A percentile compares a stretch with the other conserved stretches of the same genome.
These are phyloP conservation scores for Buphagus erythrorhynchus DNA, from an alignment of 2,797 vertebrate genomes.

Conservation along the genomic window DNA sequence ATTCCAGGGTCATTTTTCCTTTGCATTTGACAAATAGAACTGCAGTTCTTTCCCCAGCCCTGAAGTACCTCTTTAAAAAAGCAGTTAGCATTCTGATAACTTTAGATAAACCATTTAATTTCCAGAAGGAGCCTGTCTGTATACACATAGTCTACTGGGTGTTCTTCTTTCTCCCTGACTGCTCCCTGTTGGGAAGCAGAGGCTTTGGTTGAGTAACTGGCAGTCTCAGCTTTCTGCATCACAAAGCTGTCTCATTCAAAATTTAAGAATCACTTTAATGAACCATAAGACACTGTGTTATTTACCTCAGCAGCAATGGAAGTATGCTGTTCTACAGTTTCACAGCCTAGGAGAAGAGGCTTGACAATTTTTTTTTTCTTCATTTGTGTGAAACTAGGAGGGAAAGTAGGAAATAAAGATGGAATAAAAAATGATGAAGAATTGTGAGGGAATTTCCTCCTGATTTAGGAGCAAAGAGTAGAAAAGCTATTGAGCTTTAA, in stretches of 20 bases:
- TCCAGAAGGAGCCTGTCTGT: slow-evolving; percentile 10
- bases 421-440: not conserved
- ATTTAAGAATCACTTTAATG: not conserved
- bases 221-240: not conserved
- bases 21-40: not conserved
- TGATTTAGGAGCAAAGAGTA: not conserved
- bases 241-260: not conserved
- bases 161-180: not conserved
- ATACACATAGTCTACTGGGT: not conserved
- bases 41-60: not conserved
- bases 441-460: not conserved
- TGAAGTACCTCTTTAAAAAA: not conserved
- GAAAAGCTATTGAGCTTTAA: not conserved
- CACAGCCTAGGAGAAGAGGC: not conserved
- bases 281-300: not conserved
- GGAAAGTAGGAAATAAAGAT: not conserved
- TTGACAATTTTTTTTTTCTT: not conserved
- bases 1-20: not conserved
- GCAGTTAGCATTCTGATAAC: not conserved
- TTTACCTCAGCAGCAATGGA: not conserved
- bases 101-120: slow-evolving; percentile 24
- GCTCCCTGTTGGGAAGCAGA: not conserved
- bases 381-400: not conserved
- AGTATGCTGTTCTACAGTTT: not conserved
- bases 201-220: not conserved